These are phyloP conservation scores for Oryzias dopingdopingensis DNA, from an alignment of 2,797 vertebrate genomes.

Conservation along the genomic window DNA sequence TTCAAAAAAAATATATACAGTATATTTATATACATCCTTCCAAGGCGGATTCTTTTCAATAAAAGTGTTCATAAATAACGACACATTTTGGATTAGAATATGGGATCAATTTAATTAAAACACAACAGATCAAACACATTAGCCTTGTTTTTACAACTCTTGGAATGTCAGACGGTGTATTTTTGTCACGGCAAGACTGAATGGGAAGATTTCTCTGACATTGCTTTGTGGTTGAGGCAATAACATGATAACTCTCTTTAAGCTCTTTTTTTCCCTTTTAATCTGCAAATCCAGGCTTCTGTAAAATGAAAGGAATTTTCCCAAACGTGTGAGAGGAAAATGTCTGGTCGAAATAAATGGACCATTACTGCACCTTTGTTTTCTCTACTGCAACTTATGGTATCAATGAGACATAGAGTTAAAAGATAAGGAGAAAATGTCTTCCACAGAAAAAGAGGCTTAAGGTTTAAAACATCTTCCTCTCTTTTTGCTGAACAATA, in stretches of 20 bases:
- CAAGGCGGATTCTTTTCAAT: conserved; percentile 5
- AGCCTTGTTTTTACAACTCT: conserved; percentile 39
- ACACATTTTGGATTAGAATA: too few species aligned
- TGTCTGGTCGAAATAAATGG: conserved; percentile 42
- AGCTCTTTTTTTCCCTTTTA: conserved; percentile 56
- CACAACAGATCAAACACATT: conserved; percentile 29
- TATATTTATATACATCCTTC: too few species aligned
- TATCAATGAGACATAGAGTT: conserved; percentile 47
- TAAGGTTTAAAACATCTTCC: conserved; percentile 26
- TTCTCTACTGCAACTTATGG: conserved; percentile 30
- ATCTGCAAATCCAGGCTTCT: conserved; percentile 44
- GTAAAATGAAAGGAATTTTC: conserved; percentile 50
- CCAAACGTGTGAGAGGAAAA: conserved; percentile 35
- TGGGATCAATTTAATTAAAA: not conserved
- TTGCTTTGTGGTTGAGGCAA: conserved; percentile 60
- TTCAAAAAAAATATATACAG: too few species aligned
- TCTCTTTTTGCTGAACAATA: not conserved
- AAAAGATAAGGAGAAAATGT: conserved; percentile 58
- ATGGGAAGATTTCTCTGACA: conserved; percentile 56
- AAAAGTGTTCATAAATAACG: conserved; percentile 15
- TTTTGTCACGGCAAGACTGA: conserved; percentile 53
- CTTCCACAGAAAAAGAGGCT: conserved; percentile 30
- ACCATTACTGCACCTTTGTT: conserved; percentile 26
- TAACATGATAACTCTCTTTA: conserved; percentile 65
- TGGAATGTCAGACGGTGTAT: conserved; percentile 47